Base-by-base conservation (phyloP, 2,797 vertebrate species). In the Peromyscus nudipes region DNA sequence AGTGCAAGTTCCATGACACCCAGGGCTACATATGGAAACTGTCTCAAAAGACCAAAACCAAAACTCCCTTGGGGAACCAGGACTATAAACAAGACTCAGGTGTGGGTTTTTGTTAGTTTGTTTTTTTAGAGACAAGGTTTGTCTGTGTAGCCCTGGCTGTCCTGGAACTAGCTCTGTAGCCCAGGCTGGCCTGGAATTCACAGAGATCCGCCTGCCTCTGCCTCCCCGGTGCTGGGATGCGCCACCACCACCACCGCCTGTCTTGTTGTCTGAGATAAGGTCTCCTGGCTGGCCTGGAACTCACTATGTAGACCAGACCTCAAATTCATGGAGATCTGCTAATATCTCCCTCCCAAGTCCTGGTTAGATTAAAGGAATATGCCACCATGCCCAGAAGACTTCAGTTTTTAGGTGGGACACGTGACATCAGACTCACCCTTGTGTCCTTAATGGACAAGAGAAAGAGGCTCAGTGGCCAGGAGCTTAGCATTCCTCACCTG, bases 401-500 rank as follows among this genome's bases (percentile, higher is more conserved):
- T 60, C 37, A 60, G 67, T 80, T 46, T 27, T 19, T 0, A 4
- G 60, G 84, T 0, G 0, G 57, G 65, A 10, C 49, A 34, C 0
- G 14, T 52, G 46, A 12, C 31, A 12, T 46, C 17, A 9, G 64
- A 21, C 46, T 83, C 2, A 10, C 57, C 57, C 79, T 29, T 21
- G 52, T 34, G 6, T n/a, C 64, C 57, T 14, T 16, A 4, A 77
- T 0, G 62, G 31, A 4, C 37, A 52, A 49, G 21, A n/a, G 43
- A 17, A 25, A 31, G 34, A 7, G 31, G 21, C 67, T 23, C 60
- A 11, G 92, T n/a, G 71, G 2, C 46, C 62, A 6, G 29, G 84
- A n/a, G 1, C 37, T 13, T 4, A 2, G 10, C 0, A 0, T 0
- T 23, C 2, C 96, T 97, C 98, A 99, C 99, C 99, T 99, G 98